A percentile compares a stretch with the other conserved stretches of the same genome.
phyloP scores from a whole-genome alignment of 2,113 vertebrate genomes.

The Phasianus colchicus region DNA sequence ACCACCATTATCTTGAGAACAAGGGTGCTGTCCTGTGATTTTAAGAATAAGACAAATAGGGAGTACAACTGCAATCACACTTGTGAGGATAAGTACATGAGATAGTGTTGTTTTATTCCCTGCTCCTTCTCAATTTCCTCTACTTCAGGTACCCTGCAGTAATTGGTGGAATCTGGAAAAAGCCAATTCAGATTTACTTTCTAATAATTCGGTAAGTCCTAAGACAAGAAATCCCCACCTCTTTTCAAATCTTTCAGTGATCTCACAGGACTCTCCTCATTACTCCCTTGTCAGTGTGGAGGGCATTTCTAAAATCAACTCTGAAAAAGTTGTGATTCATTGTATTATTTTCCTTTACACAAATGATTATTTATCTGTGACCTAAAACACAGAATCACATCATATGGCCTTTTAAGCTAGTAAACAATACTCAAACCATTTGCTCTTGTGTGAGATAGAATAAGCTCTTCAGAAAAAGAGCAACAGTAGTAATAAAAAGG shows the following conservation, averaged over 20 bases:
- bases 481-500: neutral
- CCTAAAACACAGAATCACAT: neutral
- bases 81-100: neutral
- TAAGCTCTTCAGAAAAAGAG: neutral
- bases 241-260: neutral
- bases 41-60: neutral
- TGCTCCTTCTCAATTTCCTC: neutral
- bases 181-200: neutral
- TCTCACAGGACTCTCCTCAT: neutral
- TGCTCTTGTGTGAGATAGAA: neutral
- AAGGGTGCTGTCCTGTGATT: slow-evolving; percentile 90
- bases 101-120: neutral
- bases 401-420: neutral
- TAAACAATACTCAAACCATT: neutral
- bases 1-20: slow-evolving; percentile 94
- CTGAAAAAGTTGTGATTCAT: neutral
- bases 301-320: neutral
- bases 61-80: neutral
- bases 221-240: neutral
- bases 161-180: neutral
- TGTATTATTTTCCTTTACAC: neutral
- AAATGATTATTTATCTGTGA: neutral
- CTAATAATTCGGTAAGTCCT: neutral
- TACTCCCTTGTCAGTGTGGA: neutral
- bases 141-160: neutral